Evolutionary conservation across 2,888 invertebrate genomes (phyloP), one percentile per base, ranked within the genome.

Genomic region (Eucera pruinosa): DNA sequence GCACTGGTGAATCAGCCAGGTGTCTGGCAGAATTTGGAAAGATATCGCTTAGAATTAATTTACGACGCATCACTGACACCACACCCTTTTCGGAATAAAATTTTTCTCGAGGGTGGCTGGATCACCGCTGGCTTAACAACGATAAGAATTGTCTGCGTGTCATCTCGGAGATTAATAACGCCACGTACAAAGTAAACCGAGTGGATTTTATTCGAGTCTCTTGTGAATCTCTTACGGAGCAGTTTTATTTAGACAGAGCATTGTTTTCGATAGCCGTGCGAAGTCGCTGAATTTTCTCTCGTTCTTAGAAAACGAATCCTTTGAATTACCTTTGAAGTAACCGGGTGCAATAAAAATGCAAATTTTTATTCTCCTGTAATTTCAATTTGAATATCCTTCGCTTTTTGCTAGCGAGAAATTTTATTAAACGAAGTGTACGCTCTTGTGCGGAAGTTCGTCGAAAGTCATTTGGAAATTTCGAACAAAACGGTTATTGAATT

Each of bases 11-110:
- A 67, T 64, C 52, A 54, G 20, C 55, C 52, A 20, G 67, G 43
- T 58, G 62, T 39, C 62, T 23, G 33, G 13, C 39, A 54, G 48
- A 80, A 74, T 80, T 80, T 39, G 62, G 48, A 41, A 78, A 64
- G 78, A 80, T 70, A 78, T 78, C 78, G 78, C 48, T 48, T 39
- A 41, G 74, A 69, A 80, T 80, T 78, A 66, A 78, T 80, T 74
- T 80, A 78, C 58, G 47, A 33, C 33, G 3, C 45, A 1, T 25
- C 36, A 5, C 27, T 18, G 54, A 2, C 39, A 20, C 15, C 41
- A 15, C 3, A 2, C 39, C 13, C 27, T 30, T 4, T 25, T 11
- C 13, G 27, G 60, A 48, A 60, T 54, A 60, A 69, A 78, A 78
- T 69, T 68, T 60, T 54, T n/a, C 55, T 41, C 13, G 13, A 11